Conservation (phyloP, 2,113 vertebrate species). For the Gnathonemus echidnorhynchus region DNA sequence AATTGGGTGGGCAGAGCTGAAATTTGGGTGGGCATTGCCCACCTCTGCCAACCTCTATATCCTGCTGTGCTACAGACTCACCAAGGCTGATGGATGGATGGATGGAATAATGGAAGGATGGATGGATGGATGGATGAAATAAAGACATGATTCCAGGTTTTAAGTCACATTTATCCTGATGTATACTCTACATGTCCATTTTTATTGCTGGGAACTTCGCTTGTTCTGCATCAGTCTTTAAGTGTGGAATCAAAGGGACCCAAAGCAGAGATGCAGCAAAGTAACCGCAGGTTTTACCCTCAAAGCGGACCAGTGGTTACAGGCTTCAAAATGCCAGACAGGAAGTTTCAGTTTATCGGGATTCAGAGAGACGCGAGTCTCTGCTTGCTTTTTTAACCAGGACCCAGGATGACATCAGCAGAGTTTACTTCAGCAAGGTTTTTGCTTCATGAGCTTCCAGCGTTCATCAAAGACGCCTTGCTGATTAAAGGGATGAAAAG, state of each 20-base stretch:
- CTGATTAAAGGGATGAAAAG: not conserved
- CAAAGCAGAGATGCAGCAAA: not conserved
- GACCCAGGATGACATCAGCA: too few relatives aligned
- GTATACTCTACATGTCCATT: not conserved
- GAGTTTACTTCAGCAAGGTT: too few relatives aligned
- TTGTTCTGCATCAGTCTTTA: too few relatives aligned
- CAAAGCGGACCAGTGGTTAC: not conserved
- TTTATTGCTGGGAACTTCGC: not conserved
- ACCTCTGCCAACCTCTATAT: too few relatives aligned
- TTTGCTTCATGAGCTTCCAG: too few relatives aligned
- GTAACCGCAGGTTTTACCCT: not conserved
- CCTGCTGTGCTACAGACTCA: too few relatives aligned
- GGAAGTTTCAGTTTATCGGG: not conserved
- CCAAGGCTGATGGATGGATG: too few relatives aligned
- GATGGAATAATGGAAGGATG: not conserved
- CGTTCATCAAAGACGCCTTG: not conserved
- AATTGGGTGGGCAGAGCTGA: too few relatives aligned
- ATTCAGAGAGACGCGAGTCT: not conserved
- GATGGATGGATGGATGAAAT: not conserved
- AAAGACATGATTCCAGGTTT: not conserved
- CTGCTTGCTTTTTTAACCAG: too few relatives aligned
- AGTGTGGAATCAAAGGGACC: not conserved
- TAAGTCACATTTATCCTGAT: not conserved
- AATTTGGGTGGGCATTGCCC: too few relatives aligned
- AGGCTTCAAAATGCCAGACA: not conserved